Conservation (phyloP, 2,888 invertebrate species). For the Hermaeophaga mercurialis region DNA sequence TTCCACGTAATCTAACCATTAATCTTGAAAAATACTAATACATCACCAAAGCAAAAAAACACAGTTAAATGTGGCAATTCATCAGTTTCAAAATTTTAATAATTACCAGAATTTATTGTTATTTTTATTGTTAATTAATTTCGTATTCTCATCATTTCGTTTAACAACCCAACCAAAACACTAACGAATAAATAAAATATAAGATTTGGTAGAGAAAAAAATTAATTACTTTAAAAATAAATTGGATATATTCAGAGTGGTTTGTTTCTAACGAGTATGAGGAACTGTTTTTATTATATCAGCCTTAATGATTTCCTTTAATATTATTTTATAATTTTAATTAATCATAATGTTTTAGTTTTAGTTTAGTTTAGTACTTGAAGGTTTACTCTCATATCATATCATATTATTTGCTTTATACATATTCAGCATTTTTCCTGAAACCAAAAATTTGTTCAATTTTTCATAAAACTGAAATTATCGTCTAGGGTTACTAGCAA, state of each 20-base stretch:
- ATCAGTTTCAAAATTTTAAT: slow-evolving; percentile 19
- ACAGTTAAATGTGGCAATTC: slow-evolving; percentile 11
- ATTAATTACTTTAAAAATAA: slow-evolving; percentile 13
- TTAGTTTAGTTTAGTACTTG: too few relatives aligned
- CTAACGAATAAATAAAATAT: slow-evolving; percentile 6
- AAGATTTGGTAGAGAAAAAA: slow-evolving; percentile 12
- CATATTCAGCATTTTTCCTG: too few relatives aligned
- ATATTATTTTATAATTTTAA: too few relatives aligned
- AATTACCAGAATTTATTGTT: slow-evolving; percentile 23
- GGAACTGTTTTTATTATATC: not conserved
- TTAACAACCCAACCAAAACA: slow-evolving; percentile 20
- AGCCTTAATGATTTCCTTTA: slow-evolving; percentile 7
- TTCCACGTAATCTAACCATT: slow-evolving; percentile 11
- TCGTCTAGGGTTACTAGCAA: too few relatives aligned
- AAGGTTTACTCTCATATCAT: too few relatives aligned
- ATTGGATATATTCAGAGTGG: slow-evolving; percentile 4
- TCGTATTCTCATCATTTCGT: slow-evolving; percentile 20
- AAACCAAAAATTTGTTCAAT: too few relatives aligned
- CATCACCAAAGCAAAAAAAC: slow-evolving; percentile 1
- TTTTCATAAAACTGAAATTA: too few relatives aligned
- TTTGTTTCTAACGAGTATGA: not conserved
- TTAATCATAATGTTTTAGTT: too few relatives aligned
- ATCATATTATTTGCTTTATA: too few relatives aligned
- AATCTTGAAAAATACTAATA: slow-evolving; percentile 2
- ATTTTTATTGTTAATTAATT: slow-evolving; percentile 23